These are phyloP conservation scores for Drosophila littoralis DNA, from an alignment of 1,140 invertebrate genomes.

Conservation along the genomic window DNA sequence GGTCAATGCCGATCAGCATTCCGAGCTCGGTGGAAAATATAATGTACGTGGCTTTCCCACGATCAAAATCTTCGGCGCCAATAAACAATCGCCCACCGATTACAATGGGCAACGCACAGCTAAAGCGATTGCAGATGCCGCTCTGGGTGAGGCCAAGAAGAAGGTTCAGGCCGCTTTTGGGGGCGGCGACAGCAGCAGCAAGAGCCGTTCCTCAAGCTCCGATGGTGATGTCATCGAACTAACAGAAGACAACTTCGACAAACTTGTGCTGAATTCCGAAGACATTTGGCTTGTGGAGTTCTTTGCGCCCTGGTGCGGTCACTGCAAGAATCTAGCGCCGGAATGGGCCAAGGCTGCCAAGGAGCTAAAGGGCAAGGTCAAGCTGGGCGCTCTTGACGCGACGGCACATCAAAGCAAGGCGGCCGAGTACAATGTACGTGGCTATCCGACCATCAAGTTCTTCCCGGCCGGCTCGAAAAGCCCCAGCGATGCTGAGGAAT, in stretches of 20 bases:
- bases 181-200: conserved; percentile 58
- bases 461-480: conserved; percentile 94
- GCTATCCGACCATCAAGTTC: conserved; percentile 99
- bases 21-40: conserved; percentile 92
- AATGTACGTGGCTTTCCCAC: conserved; percentile 97
- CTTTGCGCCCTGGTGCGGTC: conserved; percentile 98
- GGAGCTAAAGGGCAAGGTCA: conserved; percentile 97
- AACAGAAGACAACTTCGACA: conserved; percentile 97
- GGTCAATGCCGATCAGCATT: conserved; percentile 96
- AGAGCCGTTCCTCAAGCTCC: conserved; percentile 47
- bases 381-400: conserved; percentile 98
- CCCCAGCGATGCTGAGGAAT: conserved; percentile 89
- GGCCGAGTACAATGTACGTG: conserved; percentile 91
- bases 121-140: conserved; percentile 93
- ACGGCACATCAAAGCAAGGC: conserved; percentile 95
- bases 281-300: conserved; percentile 99
- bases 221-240: conserved; percentile 94
- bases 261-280: conserved; percentile 94
- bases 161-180: conserved; percentile 75
- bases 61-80: conserved; percentile 96
- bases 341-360: conserved; percentile 97
- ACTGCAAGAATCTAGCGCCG: conserved; percentile 98
- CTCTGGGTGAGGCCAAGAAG: conserved; percentile 85
- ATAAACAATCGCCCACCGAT: conserved; percentile 94
- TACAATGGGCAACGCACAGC: conserved; percentile 95